Conservation (phyloP, 2,797 vertebrate species). For the Acipenser transmontanus region DNA sequence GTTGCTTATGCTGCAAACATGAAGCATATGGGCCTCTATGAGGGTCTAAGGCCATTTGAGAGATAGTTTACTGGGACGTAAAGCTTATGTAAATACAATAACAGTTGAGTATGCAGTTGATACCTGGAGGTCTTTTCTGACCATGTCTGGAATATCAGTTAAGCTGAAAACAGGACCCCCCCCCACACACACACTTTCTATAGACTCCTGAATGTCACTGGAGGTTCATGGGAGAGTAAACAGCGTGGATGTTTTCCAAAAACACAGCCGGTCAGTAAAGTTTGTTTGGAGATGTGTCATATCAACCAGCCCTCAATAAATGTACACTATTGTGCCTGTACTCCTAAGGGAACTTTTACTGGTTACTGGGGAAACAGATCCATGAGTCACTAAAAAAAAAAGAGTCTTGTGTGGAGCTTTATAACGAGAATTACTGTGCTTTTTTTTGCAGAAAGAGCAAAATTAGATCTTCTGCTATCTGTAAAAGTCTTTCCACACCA, state of each 20-base stretch:
- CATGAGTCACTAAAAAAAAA: constrained; percentile 51
- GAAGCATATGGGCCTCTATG: constrained; percentile 79
- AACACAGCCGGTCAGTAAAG: constrained; percentile 84
- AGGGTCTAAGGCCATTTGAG: constrained; percentile 67
- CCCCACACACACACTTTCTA: constrained; percentile 38
- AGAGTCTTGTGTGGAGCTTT: constrained; percentile 25
- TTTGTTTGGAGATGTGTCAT: constrained; percentile 81
- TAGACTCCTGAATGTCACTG: constrained; percentile 65
- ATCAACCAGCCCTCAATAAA: constrained; percentile 66
- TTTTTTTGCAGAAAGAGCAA: not conserved
- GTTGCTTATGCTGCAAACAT: constrained; percentile 94
- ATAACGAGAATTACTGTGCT: constrained; percentile 4
- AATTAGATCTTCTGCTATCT: not conserved
- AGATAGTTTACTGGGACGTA: constrained; percentile 75
- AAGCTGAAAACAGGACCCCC: constrained; percentile 64
- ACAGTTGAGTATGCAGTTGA: constrained; percentile 82
- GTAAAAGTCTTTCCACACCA: no score
- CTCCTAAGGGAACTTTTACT: constrained; percentile 43
- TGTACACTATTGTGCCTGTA: constrained; percentile 45
- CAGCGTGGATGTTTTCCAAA: constrained; percentile 82
- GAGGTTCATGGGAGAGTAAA: constrained; percentile 81
- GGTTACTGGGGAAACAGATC: constrained; percentile 37
- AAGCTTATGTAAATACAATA: constrained; percentile 83
- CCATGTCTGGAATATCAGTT: constrained; percentile 97
- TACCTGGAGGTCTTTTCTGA: constrained; percentile 84